These are phyloP conservation scores for Drosophila kokeensis DNA, from an alignment of 2,888 invertebrate genomes.

Conservation along the genomic window DNA sequence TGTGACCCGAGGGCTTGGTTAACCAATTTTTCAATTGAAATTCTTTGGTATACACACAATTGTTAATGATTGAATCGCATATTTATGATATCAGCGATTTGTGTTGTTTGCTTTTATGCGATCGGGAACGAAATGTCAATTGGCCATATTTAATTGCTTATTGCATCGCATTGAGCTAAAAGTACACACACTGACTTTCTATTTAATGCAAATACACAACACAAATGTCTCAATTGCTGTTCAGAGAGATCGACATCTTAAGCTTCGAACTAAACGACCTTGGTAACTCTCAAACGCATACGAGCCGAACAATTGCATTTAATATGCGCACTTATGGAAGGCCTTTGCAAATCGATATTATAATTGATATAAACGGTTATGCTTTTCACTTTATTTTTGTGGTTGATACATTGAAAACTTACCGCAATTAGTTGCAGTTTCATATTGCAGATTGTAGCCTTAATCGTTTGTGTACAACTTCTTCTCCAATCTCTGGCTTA, in stretches of 20 bases:
- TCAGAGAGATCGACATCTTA: constrained; percentile 46
- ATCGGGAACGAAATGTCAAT: constrained; percentile 64
- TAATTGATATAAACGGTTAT: not conserved
- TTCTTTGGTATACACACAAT: constrained; percentile 64
- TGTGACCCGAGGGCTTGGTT: constrained; percentile 73
- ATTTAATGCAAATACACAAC: constrained; percentile 68
- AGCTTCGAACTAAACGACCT: constrained; percentile 65
- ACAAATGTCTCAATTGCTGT: constrained; percentile 40
- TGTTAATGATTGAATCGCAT: constrained; percentile 66
- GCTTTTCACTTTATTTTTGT: constrained; percentile 2
- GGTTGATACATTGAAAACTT: constrained; percentile 57
- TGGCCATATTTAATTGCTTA: constrained; percentile 63
- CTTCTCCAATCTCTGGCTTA: constrained; percentile 33
- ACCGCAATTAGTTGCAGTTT: constrained; percentile 73
- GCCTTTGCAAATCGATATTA: constrained; percentile 12
- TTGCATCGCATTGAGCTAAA: constrained; percentile 57
- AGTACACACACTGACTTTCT: constrained; percentile 63
- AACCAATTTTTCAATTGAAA: constrained; percentile 61
- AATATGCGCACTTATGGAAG: constrained; percentile 20
- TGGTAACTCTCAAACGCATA: constrained; percentile 39
- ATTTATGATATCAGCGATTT: constrained; percentile 49
- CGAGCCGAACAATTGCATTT: constrained; percentile 22
- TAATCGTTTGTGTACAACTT: constrained; percentile 47
- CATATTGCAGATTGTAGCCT: constrained; percentile 43
- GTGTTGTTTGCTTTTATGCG: constrained; percentile 36